Percentiles rank a stretch among this genome's conserved stretches.
Evolutionary conservation across 2,797 vertebrate genomes (phyloP).

Genomic region (Microctenopoma stevenorrisi): DNA sequence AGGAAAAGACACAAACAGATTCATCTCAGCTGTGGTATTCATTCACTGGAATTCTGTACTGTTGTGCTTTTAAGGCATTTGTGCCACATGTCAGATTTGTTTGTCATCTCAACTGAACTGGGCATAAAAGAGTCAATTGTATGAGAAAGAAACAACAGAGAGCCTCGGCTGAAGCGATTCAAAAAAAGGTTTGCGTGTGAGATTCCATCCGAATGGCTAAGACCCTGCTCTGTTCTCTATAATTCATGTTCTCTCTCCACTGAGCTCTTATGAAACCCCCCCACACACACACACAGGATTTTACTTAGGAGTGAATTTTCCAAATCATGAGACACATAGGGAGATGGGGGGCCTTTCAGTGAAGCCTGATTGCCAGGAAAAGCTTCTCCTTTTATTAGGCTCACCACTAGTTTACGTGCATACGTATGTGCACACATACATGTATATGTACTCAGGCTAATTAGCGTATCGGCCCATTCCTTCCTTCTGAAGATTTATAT

Average conservation of each 20-base stretch:
- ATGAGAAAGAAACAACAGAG: constrained; percentile 33
- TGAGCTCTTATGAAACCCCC: constrained; percentile 74
- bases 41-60: neutral
- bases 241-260: constrained; percentile 80
- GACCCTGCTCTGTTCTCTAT: constrained; percentile 75
- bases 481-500: constrained; percentile 56
- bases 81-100: neutral
- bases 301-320: constrained; percentile 64
- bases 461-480: constrained; percentile 45
- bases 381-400: constrained; percentile 64
- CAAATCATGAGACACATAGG: constrained; percentile 63
- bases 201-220: constrained; percentile 73
- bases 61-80: neutral
- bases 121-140: constrained; percentile 11
- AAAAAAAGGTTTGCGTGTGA: constrained; percentile 67
- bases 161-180: constrained; percentile 44
- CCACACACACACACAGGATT: constrained; percentile 44
- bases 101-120: constrained; percentile 14
- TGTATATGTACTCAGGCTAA: constrained; percentile 38
- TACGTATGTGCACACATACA: neutral
- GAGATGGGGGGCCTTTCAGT: constrained; percentile 48
- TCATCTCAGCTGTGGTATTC: neutral
- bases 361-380: constrained; percentile 67
- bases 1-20: constrained; percentile 1
- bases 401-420: constrained; percentile 32